Base-by-base conservation (phyloP, 1,140 invertebrate genomes). In the Monochamus saltuarius region DNA sequence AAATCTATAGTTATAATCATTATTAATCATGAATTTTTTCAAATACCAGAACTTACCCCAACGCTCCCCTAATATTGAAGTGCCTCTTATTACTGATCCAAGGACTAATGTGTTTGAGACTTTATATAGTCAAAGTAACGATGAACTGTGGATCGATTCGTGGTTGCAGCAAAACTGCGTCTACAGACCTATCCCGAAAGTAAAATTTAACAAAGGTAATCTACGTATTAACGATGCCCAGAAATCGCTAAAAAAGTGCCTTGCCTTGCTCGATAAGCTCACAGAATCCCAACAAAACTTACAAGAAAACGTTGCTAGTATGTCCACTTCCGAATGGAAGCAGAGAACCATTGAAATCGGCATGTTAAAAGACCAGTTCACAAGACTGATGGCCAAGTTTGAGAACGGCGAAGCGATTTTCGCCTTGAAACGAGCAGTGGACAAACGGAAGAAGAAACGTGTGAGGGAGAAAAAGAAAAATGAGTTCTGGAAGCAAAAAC, bases 361-460 rank as follows among this genome's bases (percentile, higher is more conserved):
- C 47, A 70, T 66, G 13, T 75, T 79, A 13, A 83, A 83, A 71
- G 61, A 72, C 56, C 62, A 78, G 63, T 77, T 86, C 38, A 65
- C 74, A 36, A 67, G 75, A 45, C 67, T 76, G 1, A 70, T 84
- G 46, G 54, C 71, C 29, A 64, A 72, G 54, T 75, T 83, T 36
- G 78, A 78, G 54, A 73, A 74, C 42, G 59, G 71, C n/a, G 69
- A 77, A 13, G 68, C 81, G 35, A 34, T 80, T 11, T 77, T 78
- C 40, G 61, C 70, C 11, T 63, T 84, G 22, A 81, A 79, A 57
- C 80, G 76, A 45, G 65, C 75, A 40, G 56, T 87, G 34, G 65
- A 77, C 4, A 83, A 80, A 62, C 77, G 85, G 49, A 75, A 73
- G 22, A 82, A 79, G 13, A 88, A 87, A 66, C 78, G 85, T 53